phyloP scores from a whole-genome alignment of 2,113 vertebrate species.

The Psettodes erumei region DNA sequence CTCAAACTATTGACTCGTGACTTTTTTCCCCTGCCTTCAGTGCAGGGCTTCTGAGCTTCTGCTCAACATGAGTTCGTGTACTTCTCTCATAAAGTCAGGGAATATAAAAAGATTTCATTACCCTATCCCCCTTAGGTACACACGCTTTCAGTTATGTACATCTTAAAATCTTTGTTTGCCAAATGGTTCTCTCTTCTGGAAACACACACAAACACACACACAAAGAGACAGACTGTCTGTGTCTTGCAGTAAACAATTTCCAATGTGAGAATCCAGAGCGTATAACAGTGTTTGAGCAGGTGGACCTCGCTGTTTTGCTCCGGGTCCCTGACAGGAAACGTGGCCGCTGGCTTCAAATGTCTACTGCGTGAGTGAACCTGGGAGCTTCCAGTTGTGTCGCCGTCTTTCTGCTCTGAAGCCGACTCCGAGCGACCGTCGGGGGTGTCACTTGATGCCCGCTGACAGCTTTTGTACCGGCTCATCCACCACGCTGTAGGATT shows the following conservation, averaged over 20 bases:
- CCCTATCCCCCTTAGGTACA: slow-evolving; percentile 27
- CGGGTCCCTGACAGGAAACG: slow-evolving; percentile 14
- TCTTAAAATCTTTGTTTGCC: slow-evolving; percentile 30
- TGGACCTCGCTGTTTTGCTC: slow-evolving; percentile 42
- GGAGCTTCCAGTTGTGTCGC: not conserved
- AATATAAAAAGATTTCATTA: slow-evolving; percentile 8
- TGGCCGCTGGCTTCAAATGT: not conserved
- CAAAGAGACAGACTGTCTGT: slow-evolving; percentile 24
- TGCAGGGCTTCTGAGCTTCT: not conserved
- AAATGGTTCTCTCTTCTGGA: slow-evolving; percentile 27
- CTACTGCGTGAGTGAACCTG: slow-evolving; percentile 20
- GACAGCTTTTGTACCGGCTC: not conserved
- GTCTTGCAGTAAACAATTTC: slow-evolving; percentile 21
- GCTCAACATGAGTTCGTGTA: not conserved
- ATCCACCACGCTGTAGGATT: not conserved
- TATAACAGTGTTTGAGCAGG: slow-evolving; percentile 22
- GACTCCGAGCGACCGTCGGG: slow-evolving; percentile 4
- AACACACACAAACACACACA: too few species aligned
- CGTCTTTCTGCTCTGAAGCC: not conserved
- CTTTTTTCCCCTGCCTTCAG: too few species aligned
- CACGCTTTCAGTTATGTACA: slow-evolving; percentile 9
- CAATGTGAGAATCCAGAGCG: slow-evolving; percentile 20
- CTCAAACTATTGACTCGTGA: too few species aligned
- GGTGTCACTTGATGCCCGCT: slow-evolving; percentile 15
- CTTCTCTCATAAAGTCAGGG: not conserved